Percentiles rank a stretch among this genome's conserved stretches.
phyloP scores from a whole-genome alignment of 2,888 invertebrate genomes.

The Brachyptera risi region DNA sequence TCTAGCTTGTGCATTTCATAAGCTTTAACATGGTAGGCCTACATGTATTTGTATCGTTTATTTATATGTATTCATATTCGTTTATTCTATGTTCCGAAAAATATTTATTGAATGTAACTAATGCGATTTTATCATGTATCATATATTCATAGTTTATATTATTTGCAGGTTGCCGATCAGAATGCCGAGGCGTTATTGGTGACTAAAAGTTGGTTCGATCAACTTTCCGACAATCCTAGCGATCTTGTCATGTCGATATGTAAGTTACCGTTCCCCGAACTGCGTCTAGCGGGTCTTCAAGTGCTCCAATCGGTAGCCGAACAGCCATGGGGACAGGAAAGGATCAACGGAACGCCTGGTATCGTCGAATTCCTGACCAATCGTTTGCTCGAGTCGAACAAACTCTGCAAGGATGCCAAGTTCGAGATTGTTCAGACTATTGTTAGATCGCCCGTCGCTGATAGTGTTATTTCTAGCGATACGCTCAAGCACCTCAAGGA shows the following conservation, averaged over 20 bases:
- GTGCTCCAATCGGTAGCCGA: conserved; percentile 62
- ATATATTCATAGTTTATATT: not conserved
- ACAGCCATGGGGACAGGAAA: conserved; percentile 76
- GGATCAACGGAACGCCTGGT: conserved; percentile 67
- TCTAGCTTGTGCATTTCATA: no score
- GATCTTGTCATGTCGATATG: conserved; percentile 58
- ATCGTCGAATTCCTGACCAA: conserved; percentile 32
- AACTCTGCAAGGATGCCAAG: conserved; percentile 54
- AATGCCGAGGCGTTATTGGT: conserved; percentile 49
- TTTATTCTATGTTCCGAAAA: no score
- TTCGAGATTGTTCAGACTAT: conserved; percentile 66
- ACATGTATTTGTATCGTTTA: no score
- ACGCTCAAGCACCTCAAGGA: conserved; percentile 58
- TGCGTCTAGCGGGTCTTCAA: conserved; percentile 63
- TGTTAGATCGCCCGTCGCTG: conserved; percentile 45
- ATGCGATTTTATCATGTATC: not conserved
- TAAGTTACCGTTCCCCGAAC: conserved; percentile 77
- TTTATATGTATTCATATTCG: no score
- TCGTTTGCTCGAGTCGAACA: not conserved
- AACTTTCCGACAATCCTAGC: conserved; percentile 53
- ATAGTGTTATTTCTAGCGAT: conserved; percentile 57
- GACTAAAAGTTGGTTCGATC: conserved; percentile 59
- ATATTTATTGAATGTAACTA: not conserved
- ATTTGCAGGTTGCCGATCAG: conserved; percentile 41
- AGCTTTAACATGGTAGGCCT: no score